These are phyloP conservation scores for Nymphalis polychloros DNA, from an alignment of 2,888 invertebrate genomes.

Conservation along the genomic window DNA sequence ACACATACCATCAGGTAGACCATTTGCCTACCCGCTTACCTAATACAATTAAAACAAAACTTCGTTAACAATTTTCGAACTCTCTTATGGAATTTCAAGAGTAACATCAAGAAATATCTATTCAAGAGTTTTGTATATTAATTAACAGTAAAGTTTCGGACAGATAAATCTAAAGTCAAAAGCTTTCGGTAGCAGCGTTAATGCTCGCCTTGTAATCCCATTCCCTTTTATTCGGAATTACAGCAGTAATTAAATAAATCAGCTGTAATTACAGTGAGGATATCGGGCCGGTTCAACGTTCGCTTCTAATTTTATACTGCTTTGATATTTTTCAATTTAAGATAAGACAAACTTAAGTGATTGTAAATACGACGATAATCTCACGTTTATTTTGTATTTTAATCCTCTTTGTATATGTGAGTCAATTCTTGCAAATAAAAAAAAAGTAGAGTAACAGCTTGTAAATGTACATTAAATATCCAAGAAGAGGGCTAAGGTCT, in stretches of 20 bases:
- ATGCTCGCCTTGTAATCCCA: conserved; percentile 33
- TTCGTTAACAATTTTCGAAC: background rate
- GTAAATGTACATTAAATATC: background rate
- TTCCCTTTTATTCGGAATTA: conserved; percentile 37
- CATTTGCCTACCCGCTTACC: no score
- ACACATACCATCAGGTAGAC: no score
- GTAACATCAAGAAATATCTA: background rate
- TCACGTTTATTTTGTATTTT: no score
- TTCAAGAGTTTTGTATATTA: conserved; percentile 35
- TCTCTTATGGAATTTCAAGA: background rate
- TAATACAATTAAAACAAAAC: no score
- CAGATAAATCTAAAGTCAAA: conserved; percentile 33
- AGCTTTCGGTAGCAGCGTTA: conserved; percentile 23
- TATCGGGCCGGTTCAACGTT: conserved; percentile 16
- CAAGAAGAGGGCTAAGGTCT: background rate
- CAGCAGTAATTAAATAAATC: conserved; percentile 34
- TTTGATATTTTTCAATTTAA: conserved; percentile 22
- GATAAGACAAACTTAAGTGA: no score
- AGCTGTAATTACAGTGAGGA: conserved; percentile 30
- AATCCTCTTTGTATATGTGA: no score
- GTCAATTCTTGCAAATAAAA: no score
- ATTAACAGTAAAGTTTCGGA: conserved; percentile 30
- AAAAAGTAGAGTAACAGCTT: no score
- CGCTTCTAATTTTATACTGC: conserved; percentile 20
- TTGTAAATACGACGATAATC: no score